Percentiles rank a stretch among this genome's conserved stretches.
phyloP scores from a whole-genome alignment of 2,797 vertebrate species.

The Lutjanus argentimaculatus region DNA sequence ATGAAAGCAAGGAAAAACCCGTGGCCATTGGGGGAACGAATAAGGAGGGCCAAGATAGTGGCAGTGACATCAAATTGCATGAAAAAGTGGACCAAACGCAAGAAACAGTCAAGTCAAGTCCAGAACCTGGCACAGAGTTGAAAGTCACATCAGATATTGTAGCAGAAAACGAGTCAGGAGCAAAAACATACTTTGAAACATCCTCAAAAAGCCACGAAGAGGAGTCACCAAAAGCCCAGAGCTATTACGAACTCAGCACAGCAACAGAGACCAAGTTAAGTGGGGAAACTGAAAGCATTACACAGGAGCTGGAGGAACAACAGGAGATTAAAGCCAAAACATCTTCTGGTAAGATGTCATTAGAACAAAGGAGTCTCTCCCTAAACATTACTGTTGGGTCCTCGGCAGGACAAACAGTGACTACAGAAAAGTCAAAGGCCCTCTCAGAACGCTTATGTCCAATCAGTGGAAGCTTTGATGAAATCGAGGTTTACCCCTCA shows the following conservation, averaged over 20 bases:
- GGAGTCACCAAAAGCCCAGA: slow-evolving; percentile 81
- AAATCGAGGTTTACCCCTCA: slow-evolving; percentile 48
- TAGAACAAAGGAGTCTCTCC: slow-evolving; percentile 68
- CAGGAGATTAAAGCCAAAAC: slow-evolving; percentile 4
- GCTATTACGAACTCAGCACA: slow-evolving; percentile 93
- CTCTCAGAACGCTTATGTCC: slow-evolving; percentile 51
- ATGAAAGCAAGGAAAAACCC: slow-evolving; percentile 32
- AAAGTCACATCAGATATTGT: slow-evolving; percentile 27
- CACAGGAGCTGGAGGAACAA: slow-evolving; percentile 35
- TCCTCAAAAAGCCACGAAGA: slow-evolving; percentile 86
- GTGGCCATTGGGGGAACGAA: neutral
- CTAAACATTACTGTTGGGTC: slow-evolving; percentile 56
- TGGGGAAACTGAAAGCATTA: slow-evolving; percentile 20
- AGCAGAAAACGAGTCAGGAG: slow-evolving; percentile 7
- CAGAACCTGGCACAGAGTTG: slow-evolving; percentile 24
- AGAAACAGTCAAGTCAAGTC: slow-evolving; percentile 30
- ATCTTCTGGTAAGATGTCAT: slow-evolving; percentile 35
- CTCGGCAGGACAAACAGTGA: neutral
- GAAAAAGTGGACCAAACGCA: slow-evolving; percentile 37
- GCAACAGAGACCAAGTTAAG: slow-evolving; percentile 71
- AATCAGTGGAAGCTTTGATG: slow-evolving; percentile 64
- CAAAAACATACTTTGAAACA: slow-evolving; percentile 90
- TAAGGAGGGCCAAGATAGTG: slow-evolving; percentile 17
- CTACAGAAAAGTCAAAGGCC: slow-evolving; percentile 35
- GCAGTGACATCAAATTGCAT: slow-evolving; percentile 9